Percentiles rank a stretch among this genome's conserved stretches.
Conservation (phyloP, 2,797 vertebrate species). For the Carduelis carduelis region DNA sequence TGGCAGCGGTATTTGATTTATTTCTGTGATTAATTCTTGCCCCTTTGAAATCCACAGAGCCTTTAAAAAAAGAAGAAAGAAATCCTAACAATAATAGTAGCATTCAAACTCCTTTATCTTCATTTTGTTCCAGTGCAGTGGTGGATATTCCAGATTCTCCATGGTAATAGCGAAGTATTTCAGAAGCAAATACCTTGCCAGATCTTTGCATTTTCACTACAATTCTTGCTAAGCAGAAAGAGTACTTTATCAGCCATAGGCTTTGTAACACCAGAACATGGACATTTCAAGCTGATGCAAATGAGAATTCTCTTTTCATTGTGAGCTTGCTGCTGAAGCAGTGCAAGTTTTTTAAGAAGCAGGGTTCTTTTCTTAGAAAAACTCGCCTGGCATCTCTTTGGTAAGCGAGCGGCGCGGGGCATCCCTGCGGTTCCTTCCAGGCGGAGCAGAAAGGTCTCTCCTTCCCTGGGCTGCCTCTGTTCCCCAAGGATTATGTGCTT, state of each 20-base stretch:
- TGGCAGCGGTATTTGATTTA: conserved; percentile 10
- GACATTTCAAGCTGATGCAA: conserved; percentile 64
- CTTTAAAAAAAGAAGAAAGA: conserved; percentile 51
- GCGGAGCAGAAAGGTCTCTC: conserved; percentile 72
- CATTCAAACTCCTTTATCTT: conserved; percentile 62
- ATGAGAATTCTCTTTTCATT: conserved; percentile 56
- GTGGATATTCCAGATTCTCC: conserved; percentile 66
- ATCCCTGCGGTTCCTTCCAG: conserved; percentile 58
- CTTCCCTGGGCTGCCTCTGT: conserved; percentile 68
- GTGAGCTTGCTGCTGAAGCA: conserved; percentile 46
- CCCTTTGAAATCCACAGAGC: conserved; percentile 11
- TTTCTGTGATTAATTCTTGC: conserved; percentile 51
- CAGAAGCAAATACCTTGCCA: conserved; percentile 55
- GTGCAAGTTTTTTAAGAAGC: conserved; percentile 55
- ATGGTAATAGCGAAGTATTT: conserved; percentile 63
- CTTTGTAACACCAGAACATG: conserved; percentile 39
- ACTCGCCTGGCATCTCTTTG: conserved; percentile 51
- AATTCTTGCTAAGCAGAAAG: conserved; percentile 39
- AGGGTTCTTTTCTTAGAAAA: conserved; percentile 35
- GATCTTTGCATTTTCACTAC: conserved; percentile 57
- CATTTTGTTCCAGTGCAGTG: conserved; percentile 56
- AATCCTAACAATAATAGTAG: conserved; percentile 55
- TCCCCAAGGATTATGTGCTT: conserved; percentile 74
- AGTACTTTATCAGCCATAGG: conserved; percentile 53
- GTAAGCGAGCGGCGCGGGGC: conserved; percentile 60